These are phyloP conservation scores for Ctenosaura bakeri DNA, from an alignment of 2,797 vertebrate genomes.

Conservation along the genomic window DNA sequence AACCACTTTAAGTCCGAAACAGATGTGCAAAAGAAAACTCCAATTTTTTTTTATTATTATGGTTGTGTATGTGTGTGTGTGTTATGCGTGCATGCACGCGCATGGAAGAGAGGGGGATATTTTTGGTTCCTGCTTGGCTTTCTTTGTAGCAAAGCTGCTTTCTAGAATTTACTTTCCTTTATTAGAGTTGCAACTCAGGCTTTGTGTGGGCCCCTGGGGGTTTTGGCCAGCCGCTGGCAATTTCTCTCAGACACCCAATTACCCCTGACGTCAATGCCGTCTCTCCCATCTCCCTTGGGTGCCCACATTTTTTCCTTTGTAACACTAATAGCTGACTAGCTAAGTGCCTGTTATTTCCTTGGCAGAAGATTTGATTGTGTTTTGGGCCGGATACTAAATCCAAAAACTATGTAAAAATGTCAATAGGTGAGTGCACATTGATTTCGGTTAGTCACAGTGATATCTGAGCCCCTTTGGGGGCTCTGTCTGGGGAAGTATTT, in stretches of 20 bases:
- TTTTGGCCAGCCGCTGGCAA: constrained; percentile 94
- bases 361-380: constrained; percentile 88
- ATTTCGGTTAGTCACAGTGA: constrained; percentile 88
- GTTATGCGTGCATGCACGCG: constrained; percentile 59
- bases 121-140: constrained; percentile 80
- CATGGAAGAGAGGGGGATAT: constrained; percentile 74
- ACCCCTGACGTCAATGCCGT: constrained; percentile 97
- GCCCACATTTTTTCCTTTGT: constrained; percentile 95
- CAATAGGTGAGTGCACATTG: constrained; percentile 89
- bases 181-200: constrained; percentile 88
- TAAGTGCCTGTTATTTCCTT: constrained; percentile 98
- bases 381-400: constrained; percentile 88
- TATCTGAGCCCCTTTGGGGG: constrained; percentile 86
- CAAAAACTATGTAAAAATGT: constrained; percentile 91
- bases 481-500: constrained; percentile 86
- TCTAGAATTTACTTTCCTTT: constrained; percentile 91
- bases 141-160: constrained; percentile 84
- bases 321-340: constrained; percentile 98
- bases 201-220: constrained; percentile 85
- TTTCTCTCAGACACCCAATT: constrained; percentile 93
- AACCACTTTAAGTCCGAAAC: constrained; percentile 72
- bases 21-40: constrained; percentile 76
- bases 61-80: constrained; percentile 40
- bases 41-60: constrained; percentile 73
- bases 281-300: constrained; percentile 96